Percentiles rank a stretch among this genome's conserved stretches.
These are phyloP conservation scores for Podarcis muralis DNA, from an alignment of 2,113 vertebrate genomes.

Conservation along the genomic window DNA sequence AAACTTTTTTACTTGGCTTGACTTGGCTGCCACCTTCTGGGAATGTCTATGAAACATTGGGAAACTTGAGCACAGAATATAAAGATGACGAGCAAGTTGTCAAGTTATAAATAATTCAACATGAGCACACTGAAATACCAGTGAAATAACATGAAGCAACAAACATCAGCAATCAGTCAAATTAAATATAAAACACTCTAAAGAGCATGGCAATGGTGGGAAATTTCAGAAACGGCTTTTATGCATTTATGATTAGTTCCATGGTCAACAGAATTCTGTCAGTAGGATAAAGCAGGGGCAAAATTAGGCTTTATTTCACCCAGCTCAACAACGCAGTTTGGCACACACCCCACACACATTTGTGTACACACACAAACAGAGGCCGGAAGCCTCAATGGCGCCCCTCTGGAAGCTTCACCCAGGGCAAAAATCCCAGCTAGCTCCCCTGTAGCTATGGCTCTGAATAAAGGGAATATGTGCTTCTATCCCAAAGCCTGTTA, in stretches of 20 bases:
- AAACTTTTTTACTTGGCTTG: constrained; percentile 45
- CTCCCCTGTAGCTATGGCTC: too few species aligned
- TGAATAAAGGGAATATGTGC: neutral
- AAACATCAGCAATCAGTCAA: neutral
- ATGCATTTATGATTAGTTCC: neutral
- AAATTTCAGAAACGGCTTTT: neutral
- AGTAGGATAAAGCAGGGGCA: neutral
- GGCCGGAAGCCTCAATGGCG: too few species aligned
- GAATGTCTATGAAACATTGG: neutral
- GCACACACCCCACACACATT: too few species aligned
- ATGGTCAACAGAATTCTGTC: neutral
- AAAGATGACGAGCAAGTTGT: neutral
- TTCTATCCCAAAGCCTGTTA: neutral
- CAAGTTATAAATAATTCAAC: neutral
- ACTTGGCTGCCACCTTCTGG: constrained; percentile 73
- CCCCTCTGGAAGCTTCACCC: too few species aligned
- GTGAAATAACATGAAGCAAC: neutral
- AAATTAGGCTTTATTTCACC: too few species aligned
- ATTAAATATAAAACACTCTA: neutral
- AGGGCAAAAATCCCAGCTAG: too few species aligned
- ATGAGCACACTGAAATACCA: neutral
- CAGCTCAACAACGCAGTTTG: too few species aligned
- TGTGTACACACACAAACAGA: too few species aligned
- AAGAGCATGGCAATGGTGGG: neutral
- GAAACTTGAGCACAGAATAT: neutral